Conservation (phyloP, 2,888 invertebrate species). For the Archips crataeganus region DNA sequence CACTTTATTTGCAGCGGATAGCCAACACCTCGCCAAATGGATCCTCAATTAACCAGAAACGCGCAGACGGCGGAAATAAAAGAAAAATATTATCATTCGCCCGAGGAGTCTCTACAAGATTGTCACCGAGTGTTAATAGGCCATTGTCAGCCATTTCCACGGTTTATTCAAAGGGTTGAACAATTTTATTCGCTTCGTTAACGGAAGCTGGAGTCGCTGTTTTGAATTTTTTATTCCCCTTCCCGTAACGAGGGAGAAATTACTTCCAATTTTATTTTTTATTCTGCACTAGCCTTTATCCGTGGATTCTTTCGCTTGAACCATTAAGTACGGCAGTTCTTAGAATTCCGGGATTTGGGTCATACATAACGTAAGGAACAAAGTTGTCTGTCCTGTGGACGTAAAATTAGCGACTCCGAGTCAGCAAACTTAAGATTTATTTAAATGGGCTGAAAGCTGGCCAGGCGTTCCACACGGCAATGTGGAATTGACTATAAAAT, state of each 20-base stretch:
- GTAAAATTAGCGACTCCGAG: too few species aligned
- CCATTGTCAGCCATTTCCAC: conserved; percentile 74
- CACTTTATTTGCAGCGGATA: conserved; percentile 39
- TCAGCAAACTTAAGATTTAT: too few species aligned
- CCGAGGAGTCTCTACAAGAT: conserved; percentile 69
- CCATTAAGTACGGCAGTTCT: too few species aligned
- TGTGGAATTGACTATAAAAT: too few species aligned
- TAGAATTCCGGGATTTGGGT: too few species aligned
- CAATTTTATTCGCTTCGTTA: conserved; percentile 80
- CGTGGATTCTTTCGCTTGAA: too few species aligned
- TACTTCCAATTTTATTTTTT: conserved; percentile 40
- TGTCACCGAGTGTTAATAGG: conserved; percentile 78
- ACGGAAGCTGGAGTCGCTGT: conserved; percentile 65
- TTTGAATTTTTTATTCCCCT: conserved; percentile 63
- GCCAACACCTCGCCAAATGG: conserved; percentile 65
- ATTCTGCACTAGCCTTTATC: conserved; percentile 7
- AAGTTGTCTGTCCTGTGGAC: too few species aligned
- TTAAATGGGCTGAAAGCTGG: too few species aligned
- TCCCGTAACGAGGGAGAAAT: conserved; percentile 38
- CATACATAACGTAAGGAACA: too few species aligned
- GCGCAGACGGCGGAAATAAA: conserved; percentile 70
- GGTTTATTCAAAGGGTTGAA: conserved; percentile 76
- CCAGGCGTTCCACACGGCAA: too few species aligned
- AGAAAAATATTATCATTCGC: conserved; percentile 78
- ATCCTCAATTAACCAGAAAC: conserved; percentile 67